Conservation (phyloP, 2,888 invertebrate species). For the Drosophila sordidapex region DNA sequence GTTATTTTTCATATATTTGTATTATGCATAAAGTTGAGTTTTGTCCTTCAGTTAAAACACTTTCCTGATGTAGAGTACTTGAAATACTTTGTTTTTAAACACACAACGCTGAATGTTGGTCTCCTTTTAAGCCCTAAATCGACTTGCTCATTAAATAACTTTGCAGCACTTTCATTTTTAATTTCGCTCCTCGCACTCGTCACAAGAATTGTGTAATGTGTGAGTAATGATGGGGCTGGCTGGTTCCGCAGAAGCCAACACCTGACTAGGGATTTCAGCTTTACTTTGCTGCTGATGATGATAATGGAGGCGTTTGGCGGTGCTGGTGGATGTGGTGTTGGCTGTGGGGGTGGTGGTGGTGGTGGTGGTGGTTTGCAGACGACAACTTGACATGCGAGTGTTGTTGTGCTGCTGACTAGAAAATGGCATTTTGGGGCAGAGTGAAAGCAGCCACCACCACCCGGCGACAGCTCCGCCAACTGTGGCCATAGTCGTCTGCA, state of each 20-base stretch:
- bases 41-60: background rate
- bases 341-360: background rate
- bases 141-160: background rate
- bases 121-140: background rate
- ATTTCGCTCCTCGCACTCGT: background rate
- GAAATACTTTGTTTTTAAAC: background rate
- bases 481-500: constrained; percentile 32
- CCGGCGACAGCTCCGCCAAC: constrained; percentile 7
- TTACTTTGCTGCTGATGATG: constrained; percentile 30
- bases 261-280: constrained; percentile 32
- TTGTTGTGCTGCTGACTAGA: constrained; percentile 69
- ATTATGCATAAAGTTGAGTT: too few relatives aligned
- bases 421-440: constrained; percentile 69
- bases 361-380: constrained; percentile 39
- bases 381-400: constrained; percentile 71
- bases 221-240: constrained; percentile 25
- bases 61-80: background rate
- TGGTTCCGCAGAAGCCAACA: constrained; percentile 15
- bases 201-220: constrained; percentile 20
- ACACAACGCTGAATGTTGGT: background rate
- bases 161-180: background rate
- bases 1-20: too few relatives aligned
- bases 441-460: constrained; percentile 57
- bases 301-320: constrained; percentile 11
- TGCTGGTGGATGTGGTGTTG: constrained; percentile 25